Evolutionary conservation across 2,113 vertebrate genomes (phyloP).

Genomic region (Donacobius atricapilla): DNA sequence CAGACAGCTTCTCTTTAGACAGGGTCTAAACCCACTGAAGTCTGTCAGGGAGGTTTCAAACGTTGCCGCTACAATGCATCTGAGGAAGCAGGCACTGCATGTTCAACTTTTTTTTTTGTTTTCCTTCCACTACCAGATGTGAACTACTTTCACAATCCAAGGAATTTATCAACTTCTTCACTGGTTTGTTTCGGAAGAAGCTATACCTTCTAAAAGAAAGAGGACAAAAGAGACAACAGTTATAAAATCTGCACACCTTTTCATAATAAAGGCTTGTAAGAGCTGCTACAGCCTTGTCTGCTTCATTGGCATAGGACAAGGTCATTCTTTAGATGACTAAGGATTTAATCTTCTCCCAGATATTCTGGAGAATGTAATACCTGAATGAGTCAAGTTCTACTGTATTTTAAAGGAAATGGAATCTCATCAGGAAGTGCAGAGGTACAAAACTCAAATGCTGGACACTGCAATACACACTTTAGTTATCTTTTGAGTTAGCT

Average conservation of each 20-base stretch:
- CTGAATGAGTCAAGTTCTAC: background rate
- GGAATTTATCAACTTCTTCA: background rate
- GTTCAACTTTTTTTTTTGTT: background rate
- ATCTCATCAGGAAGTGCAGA: background rate
- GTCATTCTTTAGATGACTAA: background rate
- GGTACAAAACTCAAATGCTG: background rate
- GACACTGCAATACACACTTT: background rate
- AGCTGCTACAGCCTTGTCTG: background rate
- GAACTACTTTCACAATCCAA: background rate
- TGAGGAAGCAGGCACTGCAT: background rate
- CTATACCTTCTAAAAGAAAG: background rate
- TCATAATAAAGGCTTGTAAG: background rate
- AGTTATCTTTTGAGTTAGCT: background rate
- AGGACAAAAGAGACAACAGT: background rate
- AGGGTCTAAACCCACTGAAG: background rate
- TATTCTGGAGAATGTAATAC: background rate
- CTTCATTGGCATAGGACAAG: background rate
- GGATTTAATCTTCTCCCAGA: background rate
- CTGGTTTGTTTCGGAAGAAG: background rate
- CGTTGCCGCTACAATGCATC: background rate
- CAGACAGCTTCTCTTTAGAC: background rate
- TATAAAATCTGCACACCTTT: background rate
- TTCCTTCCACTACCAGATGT: background rate
- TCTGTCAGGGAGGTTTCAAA: background rate
- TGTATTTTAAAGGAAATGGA: background rate